Percentiles rank a stretch among this genome's conserved stretches.
phyloP scores from a whole-genome alignment of 2,797 vertebrate genomes.

The Myotis pilosus region DNA sequence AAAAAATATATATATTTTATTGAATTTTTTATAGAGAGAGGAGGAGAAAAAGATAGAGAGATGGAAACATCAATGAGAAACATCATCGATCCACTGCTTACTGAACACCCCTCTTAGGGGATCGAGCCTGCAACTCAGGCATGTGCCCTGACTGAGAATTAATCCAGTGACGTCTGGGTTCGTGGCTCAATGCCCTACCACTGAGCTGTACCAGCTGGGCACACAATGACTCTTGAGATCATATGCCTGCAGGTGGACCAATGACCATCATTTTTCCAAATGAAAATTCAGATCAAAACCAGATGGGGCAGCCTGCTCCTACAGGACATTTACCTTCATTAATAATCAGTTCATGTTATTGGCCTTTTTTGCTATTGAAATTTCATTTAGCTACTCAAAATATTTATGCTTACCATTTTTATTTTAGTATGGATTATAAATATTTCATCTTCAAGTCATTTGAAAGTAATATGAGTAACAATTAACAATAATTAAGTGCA shows the following conservation, averaged over 20 bases:
- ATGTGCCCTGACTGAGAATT: too few relatives aligned
- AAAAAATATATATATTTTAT: too few relatives aligned
- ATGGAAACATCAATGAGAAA: too few relatives aligned
- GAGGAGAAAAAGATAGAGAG: too few relatives aligned
- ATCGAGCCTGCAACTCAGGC: too few relatives aligned
- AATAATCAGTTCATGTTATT: background rate
- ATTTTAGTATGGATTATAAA: background rate
- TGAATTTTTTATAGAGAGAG: too few relatives aligned
- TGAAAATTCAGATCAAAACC: background rate
- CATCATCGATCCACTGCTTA: too few relatives aligned
- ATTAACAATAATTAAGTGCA: background rate
- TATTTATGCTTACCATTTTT: background rate
- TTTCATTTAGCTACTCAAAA: background rate
- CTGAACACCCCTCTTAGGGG: too few relatives aligned
- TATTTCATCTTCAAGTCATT: background rate
- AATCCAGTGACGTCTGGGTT: too few relatives aligned
- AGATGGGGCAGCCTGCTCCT: background rate
- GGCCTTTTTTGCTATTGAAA: background rate
- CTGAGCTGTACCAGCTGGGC: too few relatives aligned
- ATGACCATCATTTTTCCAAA: background rate
- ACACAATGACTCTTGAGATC: too few relatives aligned
- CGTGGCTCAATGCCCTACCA: too few relatives aligned
- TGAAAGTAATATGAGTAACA: background rate
- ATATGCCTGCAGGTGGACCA: background rate
- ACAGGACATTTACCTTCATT: background rate